A percentile compares a stretch with the other conserved stretches of the same genome.
Conservation (phyloP, 2,888 invertebrate species). For the Ditylenchus weischeri region DNA sequence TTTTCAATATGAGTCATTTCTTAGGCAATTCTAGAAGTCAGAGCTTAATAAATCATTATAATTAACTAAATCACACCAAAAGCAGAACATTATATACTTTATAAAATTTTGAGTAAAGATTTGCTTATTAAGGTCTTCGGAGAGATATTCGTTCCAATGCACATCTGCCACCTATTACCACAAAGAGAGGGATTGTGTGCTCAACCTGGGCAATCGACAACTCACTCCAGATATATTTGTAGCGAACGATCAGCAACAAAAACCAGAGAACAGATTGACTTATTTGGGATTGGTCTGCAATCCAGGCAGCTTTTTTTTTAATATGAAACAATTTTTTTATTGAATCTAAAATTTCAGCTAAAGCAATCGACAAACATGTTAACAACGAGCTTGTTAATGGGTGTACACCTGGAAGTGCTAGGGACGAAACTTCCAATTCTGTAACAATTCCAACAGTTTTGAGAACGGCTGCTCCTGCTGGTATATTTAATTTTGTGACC, state of each 20-base stretch:
- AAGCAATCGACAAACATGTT: background rate
- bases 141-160: slow-evolving; percentile 56
- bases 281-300: slow-evolving; percentile 12
- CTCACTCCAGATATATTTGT: slow-evolving; percentile 34
- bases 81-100: background rate
- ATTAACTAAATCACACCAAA: too few relatives aligned
- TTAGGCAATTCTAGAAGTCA: too few relatives aligned
- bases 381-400: background rate
- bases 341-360: background rate
- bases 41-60: too few relatives aligned
- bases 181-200: slow-evolving; percentile 52
- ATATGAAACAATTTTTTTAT: background rate
- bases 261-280: slow-evolving; percentile 5
- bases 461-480: background rate
- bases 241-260: slow-evolving; percentile 22
- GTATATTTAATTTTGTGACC: background rate
- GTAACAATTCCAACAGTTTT: background rate
- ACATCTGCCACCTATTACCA: slow-evolving; percentile 57
- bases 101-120: too few relatives aligned
- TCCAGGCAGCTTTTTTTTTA: background rate
- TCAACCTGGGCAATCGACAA: slow-evolving; percentile 50
- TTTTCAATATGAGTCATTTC: too few relatives aligned
- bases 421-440: background rate
- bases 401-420: too few relatives aligned
- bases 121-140: slow-evolving; percentile 43